Conservation (phyloP, 2,797 vertebrate species). For the Danionella dracula region DNA sequence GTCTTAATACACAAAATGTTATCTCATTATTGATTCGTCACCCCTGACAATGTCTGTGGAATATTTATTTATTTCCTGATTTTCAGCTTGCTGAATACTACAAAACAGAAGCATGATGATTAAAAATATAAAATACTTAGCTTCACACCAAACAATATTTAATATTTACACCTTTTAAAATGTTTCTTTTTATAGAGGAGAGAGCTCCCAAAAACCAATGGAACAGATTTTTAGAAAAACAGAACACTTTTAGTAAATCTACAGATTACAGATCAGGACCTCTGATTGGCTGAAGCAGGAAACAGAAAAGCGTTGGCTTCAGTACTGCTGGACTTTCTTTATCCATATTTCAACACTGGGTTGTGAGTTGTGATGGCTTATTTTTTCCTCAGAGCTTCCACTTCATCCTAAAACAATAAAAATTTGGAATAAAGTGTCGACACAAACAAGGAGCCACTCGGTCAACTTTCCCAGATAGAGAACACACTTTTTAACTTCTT, state of each 20-base stretch:
- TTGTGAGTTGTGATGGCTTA: conserved; percentile 3
- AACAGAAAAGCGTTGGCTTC: too few species aligned
- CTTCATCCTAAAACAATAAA: conserved; percentile 63
- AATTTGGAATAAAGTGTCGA: neutral
- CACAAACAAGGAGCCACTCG: neutral
- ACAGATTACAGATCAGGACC: neutral
- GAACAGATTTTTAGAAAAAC: neutral
- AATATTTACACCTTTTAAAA: conserved; percentile 23
- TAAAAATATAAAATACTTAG: neutral
- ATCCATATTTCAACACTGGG: neutral
- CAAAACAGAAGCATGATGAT: neutral
- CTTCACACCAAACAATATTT: neutral
- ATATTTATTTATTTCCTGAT: neutral
- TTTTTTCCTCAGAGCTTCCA: conserved; percentile 57
- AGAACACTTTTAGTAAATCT: neutral
- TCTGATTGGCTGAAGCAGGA: neutral
- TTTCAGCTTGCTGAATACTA: neutral
- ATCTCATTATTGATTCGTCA: too few species aligned
- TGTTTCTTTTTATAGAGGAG: neutral
- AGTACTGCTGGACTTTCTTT: neutral
- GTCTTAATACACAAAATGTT: too few species aligned
- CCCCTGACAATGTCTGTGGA: neutral
- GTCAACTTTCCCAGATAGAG: too few species aligned
- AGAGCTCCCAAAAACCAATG: neutral
- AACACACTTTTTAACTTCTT: too few species aligned